A percentile compares a stretch with the other conserved stretches of the same genome.
Conservation (phyloP, 2,113 vertebrate species). For the Irena cyanogastra region DNA sequence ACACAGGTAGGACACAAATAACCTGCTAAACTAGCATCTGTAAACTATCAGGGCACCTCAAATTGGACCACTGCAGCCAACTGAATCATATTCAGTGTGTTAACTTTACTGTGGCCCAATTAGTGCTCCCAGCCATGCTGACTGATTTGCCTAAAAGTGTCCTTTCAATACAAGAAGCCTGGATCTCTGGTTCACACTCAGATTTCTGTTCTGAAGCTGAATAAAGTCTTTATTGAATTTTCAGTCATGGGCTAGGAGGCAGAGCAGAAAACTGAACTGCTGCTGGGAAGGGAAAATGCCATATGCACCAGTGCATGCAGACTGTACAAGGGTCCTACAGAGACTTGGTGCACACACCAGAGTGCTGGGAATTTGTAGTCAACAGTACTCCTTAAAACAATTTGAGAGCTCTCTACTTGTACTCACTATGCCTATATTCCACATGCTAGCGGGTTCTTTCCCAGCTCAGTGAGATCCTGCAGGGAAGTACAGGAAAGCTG, state of each 20-base stretch:
- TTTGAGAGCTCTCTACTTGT: not conserved
- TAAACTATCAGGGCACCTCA: not conserved
- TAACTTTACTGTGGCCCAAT: not conserved
- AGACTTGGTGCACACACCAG: not conserved
- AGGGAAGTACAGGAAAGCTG: not conserved
- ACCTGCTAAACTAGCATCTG: not conserved
- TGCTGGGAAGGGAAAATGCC: not conserved
- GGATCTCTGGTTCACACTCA: not conserved
- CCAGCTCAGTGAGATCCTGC: not conserved
- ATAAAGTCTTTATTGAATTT: not conserved
- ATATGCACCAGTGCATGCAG: not conserved
- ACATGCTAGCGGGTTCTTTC: not conserved
- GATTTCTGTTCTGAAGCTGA: not conserved
- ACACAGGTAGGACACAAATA: not conserved
- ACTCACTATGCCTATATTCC: not conserved
- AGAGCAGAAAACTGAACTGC: not conserved
- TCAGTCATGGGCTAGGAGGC: not conserved
- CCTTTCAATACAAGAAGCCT: not conserved
- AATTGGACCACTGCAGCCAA: not conserved
- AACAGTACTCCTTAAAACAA: not conserved
- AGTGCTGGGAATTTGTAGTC: not conserved
- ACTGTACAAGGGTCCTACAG: not conserved
- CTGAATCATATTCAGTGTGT: not conserved
- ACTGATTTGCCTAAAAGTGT: not conserved
- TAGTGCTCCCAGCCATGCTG: accelerated